These are phyloP conservation scores for Apis laboriosa DNA, from an alignment of 1,140 invertebrate species.

Conservation along the genomic window DNA sequence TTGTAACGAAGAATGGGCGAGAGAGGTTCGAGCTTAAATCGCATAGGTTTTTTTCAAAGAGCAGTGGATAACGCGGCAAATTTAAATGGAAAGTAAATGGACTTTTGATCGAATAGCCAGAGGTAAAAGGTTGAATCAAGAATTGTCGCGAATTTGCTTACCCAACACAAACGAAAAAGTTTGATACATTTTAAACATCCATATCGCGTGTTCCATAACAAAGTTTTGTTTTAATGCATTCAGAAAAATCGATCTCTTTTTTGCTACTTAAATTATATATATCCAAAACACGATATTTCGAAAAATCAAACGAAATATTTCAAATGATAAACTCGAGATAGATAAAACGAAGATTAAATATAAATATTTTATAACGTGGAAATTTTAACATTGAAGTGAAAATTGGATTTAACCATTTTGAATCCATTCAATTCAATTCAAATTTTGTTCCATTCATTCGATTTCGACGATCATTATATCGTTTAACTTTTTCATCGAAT, in stretches of 20 bases:
- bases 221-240: background rate
- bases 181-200: slow-evolving; percentile 14
- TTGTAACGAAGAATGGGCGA: background rate
- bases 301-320: too few relatives aligned
- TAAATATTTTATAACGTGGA: too few relatives aligned
- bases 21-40: background rate
- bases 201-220: background rate
- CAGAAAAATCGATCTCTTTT: background rate
- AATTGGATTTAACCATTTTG: too few relatives aligned
- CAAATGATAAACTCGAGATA: too few relatives aligned
- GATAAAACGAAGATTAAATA: too few relatives aligned
- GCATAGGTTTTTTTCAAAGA: background rate
- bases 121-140: background rate
- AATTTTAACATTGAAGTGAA: too few relatives aligned
- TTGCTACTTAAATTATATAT: background rate
- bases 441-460: too few relatives aligned
- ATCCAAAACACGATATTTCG: too few relatives aligned
- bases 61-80: background rate
- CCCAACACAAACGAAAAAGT: slow-evolving; percentile 9
- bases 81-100: slow-evolving; percentile 13
- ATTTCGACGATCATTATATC: too few relatives aligned
- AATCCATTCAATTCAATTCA: too few relatives aligned
- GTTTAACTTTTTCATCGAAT: too few relatives aligned
- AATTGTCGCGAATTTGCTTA: background rate
- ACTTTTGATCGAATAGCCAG: slow-evolving; percentile 10